These are phyloP conservation scores for Peromyscus attwateri DNA, from an alignment of 2,797 vertebrate genomes.

Conservation along the genomic window DNA sequence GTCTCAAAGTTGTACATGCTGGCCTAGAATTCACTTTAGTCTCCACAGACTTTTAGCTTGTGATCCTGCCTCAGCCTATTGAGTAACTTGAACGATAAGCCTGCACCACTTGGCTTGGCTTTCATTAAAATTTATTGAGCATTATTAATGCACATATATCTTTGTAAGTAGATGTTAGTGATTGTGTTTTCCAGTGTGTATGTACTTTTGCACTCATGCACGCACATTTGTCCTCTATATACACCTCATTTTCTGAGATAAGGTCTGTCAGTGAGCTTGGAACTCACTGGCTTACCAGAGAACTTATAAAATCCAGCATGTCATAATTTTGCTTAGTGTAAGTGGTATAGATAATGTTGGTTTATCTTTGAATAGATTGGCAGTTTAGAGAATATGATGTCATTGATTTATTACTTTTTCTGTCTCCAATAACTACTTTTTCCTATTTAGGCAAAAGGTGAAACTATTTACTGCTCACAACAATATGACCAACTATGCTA, in stretches of 20 bases:
- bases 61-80: not conserved
- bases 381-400: not conserved
- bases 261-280: not conserved
- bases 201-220: not conserved
- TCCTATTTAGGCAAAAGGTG: constrained; percentile 93
- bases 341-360: too few species aligned
- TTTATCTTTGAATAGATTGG: not conserved
- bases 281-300: too few species aligned
- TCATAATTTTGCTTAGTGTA: not conserved
- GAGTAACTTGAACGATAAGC: not conserved
- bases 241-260: not conserved
- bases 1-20: not conserved
- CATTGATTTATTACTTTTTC: not conserved
- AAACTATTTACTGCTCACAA: constrained; percentile 99
- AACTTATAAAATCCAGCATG: not conserved
- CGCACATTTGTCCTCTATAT: not conserved
- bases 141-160: not conserved
- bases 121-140: not conserved
- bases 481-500: constrained; percentile 99
- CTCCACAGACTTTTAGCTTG: too few species aligned
- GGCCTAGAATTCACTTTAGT: not conserved
- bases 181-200: not conserved
- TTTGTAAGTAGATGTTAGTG: not conserved
- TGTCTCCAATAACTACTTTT: not conserved
- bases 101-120: not conserved